Evolutionary conservation across 2,113 vertebrate species (phyloP).

Genomic region (Chloropsis hardwickii): DNA sequence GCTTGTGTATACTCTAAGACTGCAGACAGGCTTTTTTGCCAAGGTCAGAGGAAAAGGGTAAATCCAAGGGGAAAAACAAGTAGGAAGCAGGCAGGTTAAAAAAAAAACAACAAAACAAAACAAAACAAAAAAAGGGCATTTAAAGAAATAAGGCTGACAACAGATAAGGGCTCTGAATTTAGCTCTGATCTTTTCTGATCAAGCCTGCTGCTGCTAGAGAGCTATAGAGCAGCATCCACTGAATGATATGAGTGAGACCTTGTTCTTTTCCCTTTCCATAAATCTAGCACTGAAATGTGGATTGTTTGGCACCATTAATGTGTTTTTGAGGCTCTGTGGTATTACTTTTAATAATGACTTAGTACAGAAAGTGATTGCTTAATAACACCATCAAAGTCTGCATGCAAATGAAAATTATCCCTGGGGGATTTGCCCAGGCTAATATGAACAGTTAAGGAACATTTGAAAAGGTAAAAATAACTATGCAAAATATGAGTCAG

Average conservation of each 20-base stretch:
- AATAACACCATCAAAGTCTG: constrained; percentile 65
- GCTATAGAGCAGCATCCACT: neutral
- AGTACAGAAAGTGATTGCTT: constrained; percentile 59
- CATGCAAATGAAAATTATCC: constrained; percentile 63
- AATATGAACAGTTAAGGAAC: constrained; percentile 58
- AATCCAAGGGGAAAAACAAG: neutral
- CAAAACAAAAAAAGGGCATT: neutral
- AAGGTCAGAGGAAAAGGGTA: neutral
- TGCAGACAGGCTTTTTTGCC: neutral
- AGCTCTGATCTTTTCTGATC: neutral
- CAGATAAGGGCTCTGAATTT: neutral
- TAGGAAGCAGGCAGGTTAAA: neutral
- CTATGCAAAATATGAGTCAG: constrained; percentile 63
- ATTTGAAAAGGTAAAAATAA: constrained; percentile 67
- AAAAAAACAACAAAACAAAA: neutral
- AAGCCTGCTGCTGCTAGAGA: neutral
- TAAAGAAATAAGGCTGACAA: neutral
- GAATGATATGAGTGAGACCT: neutral
- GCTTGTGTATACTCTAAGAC: neutral
- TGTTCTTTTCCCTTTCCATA: constrained; percentile 26
- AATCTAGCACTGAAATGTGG: constrained; percentile 13
- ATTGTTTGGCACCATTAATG: constrained; percentile 41
- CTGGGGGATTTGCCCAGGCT: constrained; percentile 35
- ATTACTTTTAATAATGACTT: constrained; percentile 61
- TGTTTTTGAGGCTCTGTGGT: constrained; percentile 55